Conservation (phyloP, 2,113 vertebrate genomes). For the Pardalotus punctatus region DNA sequence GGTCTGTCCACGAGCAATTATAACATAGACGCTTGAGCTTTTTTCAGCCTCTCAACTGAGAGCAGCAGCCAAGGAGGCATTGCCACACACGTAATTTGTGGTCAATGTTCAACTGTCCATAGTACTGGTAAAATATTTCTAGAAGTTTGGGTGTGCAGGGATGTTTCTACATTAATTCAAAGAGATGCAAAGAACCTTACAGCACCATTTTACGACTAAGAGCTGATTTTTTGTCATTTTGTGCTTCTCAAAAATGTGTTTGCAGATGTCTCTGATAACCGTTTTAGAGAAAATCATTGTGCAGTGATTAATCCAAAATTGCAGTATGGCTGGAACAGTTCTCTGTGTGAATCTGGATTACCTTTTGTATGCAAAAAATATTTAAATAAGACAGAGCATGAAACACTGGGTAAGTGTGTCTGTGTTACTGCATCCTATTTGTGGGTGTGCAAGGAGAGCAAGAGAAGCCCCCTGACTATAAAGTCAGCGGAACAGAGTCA, state of each 20-base stretch:
- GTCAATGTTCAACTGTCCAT: not conserved
- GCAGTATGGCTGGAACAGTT: conserved; percentile 79
- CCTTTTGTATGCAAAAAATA: conserved; percentile 93
- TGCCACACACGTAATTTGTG: not conserved
- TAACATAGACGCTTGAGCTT: not conserved
- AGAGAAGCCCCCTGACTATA: not conserved
- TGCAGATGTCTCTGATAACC: conserved; percentile 61
- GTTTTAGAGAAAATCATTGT: conserved; percentile 75
- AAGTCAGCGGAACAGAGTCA: not conserved
- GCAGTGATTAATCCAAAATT: conserved; percentile 78
- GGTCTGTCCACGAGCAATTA: not conserved
- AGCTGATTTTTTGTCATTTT: not conserved
- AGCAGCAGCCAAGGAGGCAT: not conserved
- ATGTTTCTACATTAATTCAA: not conserved
- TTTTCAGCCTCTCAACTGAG: not conserved
- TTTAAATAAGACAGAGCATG: conserved; percentile 69
- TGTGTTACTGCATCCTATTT: not conserved
- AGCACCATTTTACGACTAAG: not conserved
- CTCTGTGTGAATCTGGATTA: conserved; percentile 80
- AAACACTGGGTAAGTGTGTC: conserved; percentile 80
- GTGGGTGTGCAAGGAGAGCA: not conserved
- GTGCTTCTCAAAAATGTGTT: conserved; percentile 29
- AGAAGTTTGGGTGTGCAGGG: not conserved
- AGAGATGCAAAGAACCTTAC: not conserved
- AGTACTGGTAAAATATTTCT: not conserved